Base-by-base conservation (phyloP, 2,888 invertebrate genomes). In the Eumacrocentrus americanus region DNA sequence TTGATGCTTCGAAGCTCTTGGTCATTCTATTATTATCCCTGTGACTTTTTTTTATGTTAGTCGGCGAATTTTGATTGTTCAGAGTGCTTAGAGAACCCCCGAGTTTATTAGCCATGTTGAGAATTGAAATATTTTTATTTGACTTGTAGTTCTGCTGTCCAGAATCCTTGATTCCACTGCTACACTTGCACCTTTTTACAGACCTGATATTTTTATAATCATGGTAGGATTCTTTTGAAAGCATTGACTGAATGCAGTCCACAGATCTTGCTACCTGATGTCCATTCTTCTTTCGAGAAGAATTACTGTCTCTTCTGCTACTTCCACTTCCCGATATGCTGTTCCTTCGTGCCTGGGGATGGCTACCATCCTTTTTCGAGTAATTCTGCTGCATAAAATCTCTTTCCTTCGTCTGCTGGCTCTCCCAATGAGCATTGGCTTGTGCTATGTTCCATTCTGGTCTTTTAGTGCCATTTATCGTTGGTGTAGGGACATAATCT, bases 371-470 rank as follows among this genome's bases (percentile, higher is more conserved):
- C 11, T 37, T 11, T 2, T 6, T 37, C 1, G n/a, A 3, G 20
- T 18, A 14, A 20, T 63, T 52, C 61, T 63, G 16, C 23, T 25
- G 20, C 52, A 29, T 1, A 48, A 57, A 11, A 50, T 51, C 4
- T 59, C 23, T 42, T 53, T 63, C 7, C 54, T 47, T 2, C 58
- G 60, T 34, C 68, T 65, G 0, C 51, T 18, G 2, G 63, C 51
- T 16, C 65, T 66, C 25, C 78, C 78, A 79, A n/a, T 76, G 73
- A n/a, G 59, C 61, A 61, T 75, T 76, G 1, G 69, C 66, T 58
- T 73, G 69, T 1, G 60, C 61, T 3, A 76, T 66, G 58, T 70
- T 78, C 75, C 75, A 80, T 51, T 76, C 75, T 60, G 67, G 75
- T 1, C 75, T 70, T 52, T 72, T 75, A 0, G 56, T 25, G 2